A percentile compares a stretch with the other conserved stretches of the same genome.
phyloP scores from a whole-genome alignment of 2,113 vertebrate genomes.

The Macrotis lagotis region DNA sequence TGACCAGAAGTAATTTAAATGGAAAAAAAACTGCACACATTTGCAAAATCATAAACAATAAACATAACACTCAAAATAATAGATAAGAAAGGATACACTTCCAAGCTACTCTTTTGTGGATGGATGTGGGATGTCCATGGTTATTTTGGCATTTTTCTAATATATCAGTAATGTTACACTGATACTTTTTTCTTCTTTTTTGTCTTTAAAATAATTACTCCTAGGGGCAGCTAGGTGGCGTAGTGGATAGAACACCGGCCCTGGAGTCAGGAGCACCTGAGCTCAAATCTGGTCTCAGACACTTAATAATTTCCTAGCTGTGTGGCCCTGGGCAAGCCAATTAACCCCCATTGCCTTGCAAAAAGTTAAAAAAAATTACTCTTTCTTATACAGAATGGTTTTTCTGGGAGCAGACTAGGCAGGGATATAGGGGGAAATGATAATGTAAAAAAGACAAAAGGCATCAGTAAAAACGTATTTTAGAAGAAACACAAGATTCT shows the following conservation, averaged over 20 bases:
- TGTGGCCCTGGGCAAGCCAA: too few relatives aligned
- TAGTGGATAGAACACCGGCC: too few relatives aligned
- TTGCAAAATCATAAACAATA: neutral
- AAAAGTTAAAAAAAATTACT: too few relatives aligned
- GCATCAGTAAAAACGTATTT: neutral
- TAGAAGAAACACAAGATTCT: neutral
- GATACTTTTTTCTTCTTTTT: neutral
- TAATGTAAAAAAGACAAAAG: neutral
- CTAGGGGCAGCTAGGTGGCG: too few relatives aligned
- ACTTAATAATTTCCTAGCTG: too few relatives aligned
- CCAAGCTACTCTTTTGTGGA: neutral
- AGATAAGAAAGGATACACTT: neutral
- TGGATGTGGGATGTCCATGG: neutral
- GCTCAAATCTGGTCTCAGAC: too few relatives aligned
- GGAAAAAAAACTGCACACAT: neutral
- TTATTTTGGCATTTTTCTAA: neutral
- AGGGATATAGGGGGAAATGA: neutral
- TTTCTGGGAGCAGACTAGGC: neutral
- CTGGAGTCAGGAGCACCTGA: too few relatives aligned
- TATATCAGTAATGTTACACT: neutral
- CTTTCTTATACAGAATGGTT: neutral
- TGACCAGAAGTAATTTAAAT: neutral
- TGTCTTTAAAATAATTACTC: neutral
- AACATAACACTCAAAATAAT: neutral
- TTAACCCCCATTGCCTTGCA: too few relatives aligned